These are phyloP conservation scores for Paralichthys olivaceus DNA, from an alignment of 2,113 vertebrate species.

Conservation along the genomic window DNA sequence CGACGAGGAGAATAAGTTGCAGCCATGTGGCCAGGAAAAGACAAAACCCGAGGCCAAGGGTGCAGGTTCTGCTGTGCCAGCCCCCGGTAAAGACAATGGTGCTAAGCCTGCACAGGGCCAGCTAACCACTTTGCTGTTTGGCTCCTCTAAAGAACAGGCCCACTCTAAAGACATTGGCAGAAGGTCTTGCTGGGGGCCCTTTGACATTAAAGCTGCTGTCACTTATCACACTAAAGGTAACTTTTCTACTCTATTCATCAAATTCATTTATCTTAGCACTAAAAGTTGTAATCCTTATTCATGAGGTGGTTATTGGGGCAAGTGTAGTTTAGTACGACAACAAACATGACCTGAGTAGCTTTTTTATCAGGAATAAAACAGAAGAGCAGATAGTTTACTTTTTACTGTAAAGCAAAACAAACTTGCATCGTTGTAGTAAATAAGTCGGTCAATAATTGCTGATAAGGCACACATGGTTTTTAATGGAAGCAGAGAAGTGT, in stretches of 20 bases:
- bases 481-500: not conserved
- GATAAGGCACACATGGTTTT: too few species aligned
- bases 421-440: not conserved
- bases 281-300: conserved; percentile 7
- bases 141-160: conserved; percentile 89
- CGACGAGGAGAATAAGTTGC: conserved; percentile 85
- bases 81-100: conserved; percentile 89
- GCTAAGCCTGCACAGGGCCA: conserved; percentile 88
- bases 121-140: conserved; percentile 88
- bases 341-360: not conserved
- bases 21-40: conserved; percentile 84
- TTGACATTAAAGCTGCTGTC: conserved; percentile 96
- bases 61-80: conserved; percentile 87
- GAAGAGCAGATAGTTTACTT: not conserved
- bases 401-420: not conserved
- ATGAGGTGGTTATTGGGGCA: not conserved
- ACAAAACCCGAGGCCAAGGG: conserved; percentile 84
- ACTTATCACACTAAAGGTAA: conserved; percentile 99
- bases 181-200: conserved; percentile 91
- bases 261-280: not conserved
- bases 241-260: not conserved
- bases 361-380: not conserved
- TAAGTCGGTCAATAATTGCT: not conserved
- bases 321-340: not conserved
- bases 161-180: conserved; percentile 91